These are phyloP conservation scores for Saiga tatarica DNA, from an alignment of 2,113 vertebrate genomes.

Conservation along the genomic window DNA sequence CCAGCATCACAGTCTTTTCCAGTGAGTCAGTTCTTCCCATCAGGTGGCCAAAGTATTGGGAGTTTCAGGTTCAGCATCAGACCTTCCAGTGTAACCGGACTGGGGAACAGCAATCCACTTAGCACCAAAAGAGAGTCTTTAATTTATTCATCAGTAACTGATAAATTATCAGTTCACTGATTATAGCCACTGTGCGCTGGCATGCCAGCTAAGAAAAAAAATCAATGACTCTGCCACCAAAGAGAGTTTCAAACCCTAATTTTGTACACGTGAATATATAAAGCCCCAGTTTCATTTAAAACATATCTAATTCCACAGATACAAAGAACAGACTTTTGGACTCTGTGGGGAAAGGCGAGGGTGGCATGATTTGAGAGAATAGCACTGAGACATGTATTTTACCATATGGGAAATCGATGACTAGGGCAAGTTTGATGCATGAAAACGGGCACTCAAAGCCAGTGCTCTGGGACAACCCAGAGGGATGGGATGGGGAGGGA, in stretches of 20 bases:
- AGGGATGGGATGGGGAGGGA: too few species aligned
- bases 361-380: too few species aligned
- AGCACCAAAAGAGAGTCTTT: neutral
- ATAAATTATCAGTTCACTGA: neutral
- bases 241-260: neutral
- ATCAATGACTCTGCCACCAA: neutral
- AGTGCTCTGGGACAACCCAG: too few species aligned
- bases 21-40: neutral
- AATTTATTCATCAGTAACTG: neutral
- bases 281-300: neutral
- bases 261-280: neutral
- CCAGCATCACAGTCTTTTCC: neutral
- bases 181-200: neutral
- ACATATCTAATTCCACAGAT: too few species aligned
- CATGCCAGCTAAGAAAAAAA: neutral
- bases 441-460: too few species aligned
- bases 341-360: too few species aligned
- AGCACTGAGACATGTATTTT: too few species aligned
- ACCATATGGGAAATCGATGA: too few species aligned
- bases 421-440: too few species aligned
- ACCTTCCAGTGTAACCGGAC: conserved; percentile 18
- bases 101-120: neutral
- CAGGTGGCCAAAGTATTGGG: neutral
- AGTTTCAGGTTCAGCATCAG: neutral
- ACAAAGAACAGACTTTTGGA: too few species aligned